phyloP scores from a whole-genome alignment of 2,888 invertebrate genomes.

The Allygus modestus region DNA sequence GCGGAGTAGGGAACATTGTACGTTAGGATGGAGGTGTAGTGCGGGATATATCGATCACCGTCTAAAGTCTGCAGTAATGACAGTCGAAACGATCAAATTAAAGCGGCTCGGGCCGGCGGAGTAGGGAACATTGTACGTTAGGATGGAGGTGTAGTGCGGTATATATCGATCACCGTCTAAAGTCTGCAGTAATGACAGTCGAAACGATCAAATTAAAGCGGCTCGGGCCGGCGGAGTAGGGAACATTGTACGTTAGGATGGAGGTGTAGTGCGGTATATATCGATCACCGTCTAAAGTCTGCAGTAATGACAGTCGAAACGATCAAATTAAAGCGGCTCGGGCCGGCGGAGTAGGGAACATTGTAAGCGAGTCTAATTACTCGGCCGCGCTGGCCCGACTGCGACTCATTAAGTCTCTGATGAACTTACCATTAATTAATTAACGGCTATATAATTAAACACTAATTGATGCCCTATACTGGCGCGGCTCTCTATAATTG shows the following conservation, averaged over 20 bases:
- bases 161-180: constrained; percentile 38
- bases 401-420: constrained; percentile 60
- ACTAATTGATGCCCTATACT: constrained; percentile 59
- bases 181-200: constrained; percentile 41
- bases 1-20: constrained; percentile 22
- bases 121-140: constrained; percentile 14
- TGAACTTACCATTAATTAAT: constrained; percentile 60
- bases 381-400: constrained; percentile 35
- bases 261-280: constrained; percentile 1
- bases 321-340: constrained; percentile 55
- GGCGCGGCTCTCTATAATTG: constrained; percentile 46
- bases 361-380: constrained; percentile 59
- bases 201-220: constrained; percentile 49
- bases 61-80: constrained; percentile 37
- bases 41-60: constrained; percentile 34
- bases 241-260: constrained; percentile 3
- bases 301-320: constrained; percentile 58
- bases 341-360: constrained; percentile 38
- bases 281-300: constrained; percentile 52
- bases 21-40: background rate
- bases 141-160: background rate
- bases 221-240: constrained; percentile 11
- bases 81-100: constrained; percentile 43
- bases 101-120: constrained; percentile 24
- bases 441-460: constrained; percentile 58